Base-by-base conservation (phyloP, 1,140 invertebrate genomes). In the Halictus rubicundus region DNA sequence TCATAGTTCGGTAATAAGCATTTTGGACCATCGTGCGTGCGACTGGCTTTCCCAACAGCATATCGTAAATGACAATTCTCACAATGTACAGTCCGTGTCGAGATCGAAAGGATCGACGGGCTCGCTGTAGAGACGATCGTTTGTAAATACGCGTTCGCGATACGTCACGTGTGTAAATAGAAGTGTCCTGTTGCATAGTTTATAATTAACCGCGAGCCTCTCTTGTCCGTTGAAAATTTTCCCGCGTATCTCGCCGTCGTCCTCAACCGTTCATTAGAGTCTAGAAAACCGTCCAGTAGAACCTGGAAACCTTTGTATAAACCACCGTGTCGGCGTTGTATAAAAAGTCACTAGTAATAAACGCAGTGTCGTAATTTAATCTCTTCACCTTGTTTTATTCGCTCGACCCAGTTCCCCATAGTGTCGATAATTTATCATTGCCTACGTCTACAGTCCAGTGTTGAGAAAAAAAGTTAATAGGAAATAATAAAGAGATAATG, bases 221-320 rank as follows among this genome's bases (percentile, higher is more conserved):
- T 16, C 27, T 12, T 7, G 27, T 32, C 27, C 12, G 60, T 32
- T 61, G 5, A 23, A n/a, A 3, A 60, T n/a, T 60, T 60, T n/a
- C 5, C n/a, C 21, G 25, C 46, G 14, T n/a, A n/a, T 23, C 14
- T 27, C 32, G 0, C 32, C 32, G 32, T 32, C 32, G 14, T 10
- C 16, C 21, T 12, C 19, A 14, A 57, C 27, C 7, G 57, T 9
- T 46, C 37, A 16, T 54, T 52, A 52, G 49, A 52, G 19, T 52
- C 14, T 52, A 21, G 68, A 52, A 6, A n/a, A 19, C n/a, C 14
- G 49, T 16, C 5, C 49, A 21, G 54, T 42, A 81, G 32, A 42
- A 69, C 85, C 79, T 87, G 87, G 87, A 89, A 84, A 89, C 76
- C 88, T 88, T 90, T 89, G 84, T 88, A 89, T 83, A 89, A 88